Percentiles rank a stretch among this genome's conserved stretches.
Evolutionary conservation across 2,888 invertebrate species (phyloP).

Genomic region (Agrotis segetum): DNA sequence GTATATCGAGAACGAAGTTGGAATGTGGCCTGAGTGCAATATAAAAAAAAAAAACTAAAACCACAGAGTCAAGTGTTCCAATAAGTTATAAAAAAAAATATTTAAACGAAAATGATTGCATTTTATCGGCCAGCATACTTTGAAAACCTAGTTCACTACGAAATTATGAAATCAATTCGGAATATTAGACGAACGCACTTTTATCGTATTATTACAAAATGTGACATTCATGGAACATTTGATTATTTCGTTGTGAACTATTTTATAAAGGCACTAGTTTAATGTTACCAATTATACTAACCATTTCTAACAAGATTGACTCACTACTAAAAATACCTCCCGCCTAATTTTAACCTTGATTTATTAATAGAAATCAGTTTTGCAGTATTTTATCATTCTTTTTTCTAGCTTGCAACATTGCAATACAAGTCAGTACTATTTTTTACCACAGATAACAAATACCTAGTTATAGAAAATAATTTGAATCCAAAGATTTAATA

Average conservation of each 20-base stretch:
- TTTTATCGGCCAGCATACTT: constrained; percentile 38
- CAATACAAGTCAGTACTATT: not conserved
- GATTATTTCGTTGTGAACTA: constrained; percentile 33
- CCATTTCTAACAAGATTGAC: constrained; percentile 30
- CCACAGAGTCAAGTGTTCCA: not conserved
- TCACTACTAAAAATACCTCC: constrained; percentile 52
- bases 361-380: constrained; percentile 26
- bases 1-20: constrained; percentile 18
- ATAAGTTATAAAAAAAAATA: constrained; percentile 2
- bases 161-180: constrained; percentile 30
- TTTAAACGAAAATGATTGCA: constrained; percentile 21
- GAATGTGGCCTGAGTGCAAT: constrained; percentile 32
- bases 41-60: constrained; percentile 5
- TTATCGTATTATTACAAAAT: constrained; percentile 26
- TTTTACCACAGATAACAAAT: constrained; percentile 16
- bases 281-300: constrained; percentile 45
- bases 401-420: constrained; percentile 12
- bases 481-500: constrained; percentile 32
- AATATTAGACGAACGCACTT: not conserved
- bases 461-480: constrained; percentile 4
- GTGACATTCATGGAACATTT: constrained; percentile 35
- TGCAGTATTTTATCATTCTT: constrained; percentile 21
- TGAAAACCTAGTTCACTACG: constrained; percentile 27
- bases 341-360: constrained; percentile 57
- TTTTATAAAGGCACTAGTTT: constrained; percentile 48